Conservation (phyloP, 2,797 vertebrate species). For the Coracias cyanogaster region DNA sequence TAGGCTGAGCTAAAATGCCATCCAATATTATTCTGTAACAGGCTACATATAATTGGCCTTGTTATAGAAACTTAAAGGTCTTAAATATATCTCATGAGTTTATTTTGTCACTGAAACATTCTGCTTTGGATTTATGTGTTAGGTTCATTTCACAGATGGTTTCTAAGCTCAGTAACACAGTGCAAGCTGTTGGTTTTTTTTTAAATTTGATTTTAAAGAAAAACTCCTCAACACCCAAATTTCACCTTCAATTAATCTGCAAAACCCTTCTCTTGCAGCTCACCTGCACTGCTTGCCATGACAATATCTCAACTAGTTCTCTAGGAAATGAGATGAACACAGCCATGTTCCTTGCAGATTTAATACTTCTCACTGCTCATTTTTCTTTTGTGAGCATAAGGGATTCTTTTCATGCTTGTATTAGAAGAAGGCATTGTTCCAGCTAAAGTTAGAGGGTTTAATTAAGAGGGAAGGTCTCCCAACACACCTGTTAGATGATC, state of each 20-base stretch:
- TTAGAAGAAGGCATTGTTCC: background rate
- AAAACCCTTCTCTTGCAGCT: background rate
- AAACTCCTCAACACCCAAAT: background rate
- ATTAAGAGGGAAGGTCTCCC: background rate
- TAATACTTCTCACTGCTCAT: background rate
- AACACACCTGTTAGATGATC: background rate
- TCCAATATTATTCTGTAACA: conserved; percentile 1
- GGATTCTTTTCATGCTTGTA: background rate
- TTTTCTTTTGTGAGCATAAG: conserved; percentile 2
- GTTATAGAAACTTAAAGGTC: conserved; percentile 32
- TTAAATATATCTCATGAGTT: background rate
- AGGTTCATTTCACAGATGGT: background rate
- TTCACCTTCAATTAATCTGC: background rate
- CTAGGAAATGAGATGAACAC: background rate
- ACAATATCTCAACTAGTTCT: background rate
- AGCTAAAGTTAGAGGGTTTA: background rate
- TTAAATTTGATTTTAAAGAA: background rate
- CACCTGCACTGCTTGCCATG: background rate
- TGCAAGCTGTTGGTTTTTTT: background rate
- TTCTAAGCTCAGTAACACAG: background rate
- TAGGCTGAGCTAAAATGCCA: conserved; percentile 48
- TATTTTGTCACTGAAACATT: conserved; percentile 17
- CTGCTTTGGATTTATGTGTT: background rate
- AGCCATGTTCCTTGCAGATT: conserved; percentile 1
- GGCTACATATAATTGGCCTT: background rate